Conservation (phyloP, 2,888 invertebrate genomes). For the Meiosimyza decipiens region DNA sequence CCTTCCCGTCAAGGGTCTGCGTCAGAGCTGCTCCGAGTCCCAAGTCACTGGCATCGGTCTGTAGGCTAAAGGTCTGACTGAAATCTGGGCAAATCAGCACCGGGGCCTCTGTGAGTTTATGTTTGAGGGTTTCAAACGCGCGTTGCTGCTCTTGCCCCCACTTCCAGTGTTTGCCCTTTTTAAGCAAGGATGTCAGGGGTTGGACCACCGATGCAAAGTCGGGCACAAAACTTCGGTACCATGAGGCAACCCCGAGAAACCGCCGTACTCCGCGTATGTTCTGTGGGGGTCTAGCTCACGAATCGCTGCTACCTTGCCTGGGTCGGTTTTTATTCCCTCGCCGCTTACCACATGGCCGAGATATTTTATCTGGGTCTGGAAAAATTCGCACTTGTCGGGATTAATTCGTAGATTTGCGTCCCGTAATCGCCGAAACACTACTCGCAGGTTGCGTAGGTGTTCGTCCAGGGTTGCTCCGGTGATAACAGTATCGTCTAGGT, state of each 20-base stretch:
- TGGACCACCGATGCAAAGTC: constrained; percentile 17
- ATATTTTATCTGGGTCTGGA: constrained; percentile 21
- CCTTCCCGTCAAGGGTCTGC: neutral
- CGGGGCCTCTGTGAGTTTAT: constrained; percentile 11
- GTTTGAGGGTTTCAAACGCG: constrained; percentile 18
- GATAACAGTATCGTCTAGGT: constrained; percentile 30
- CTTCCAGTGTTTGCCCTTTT: constrained; percentile 31
- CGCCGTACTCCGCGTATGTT: too few species aligned
- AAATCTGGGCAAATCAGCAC: constrained; percentile 24
- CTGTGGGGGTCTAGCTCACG: too few species aligned
- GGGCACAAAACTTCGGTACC: constrained; percentile 38
- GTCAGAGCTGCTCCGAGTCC: constrained; percentile 32
- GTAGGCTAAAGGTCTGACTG: constrained; percentile 12
- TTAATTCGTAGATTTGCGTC: constrained; percentile 19
- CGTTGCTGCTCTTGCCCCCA: constrained; percentile 32
- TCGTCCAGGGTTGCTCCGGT: neutral
- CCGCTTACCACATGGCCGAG: constrained; percentile 33
- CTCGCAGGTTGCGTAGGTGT: too few species aligned
- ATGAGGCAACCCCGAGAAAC: neutral
- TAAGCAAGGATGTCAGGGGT: constrained; percentile 30
- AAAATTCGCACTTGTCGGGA: constrained; percentile 24
- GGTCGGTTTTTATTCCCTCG: constrained; percentile 30
- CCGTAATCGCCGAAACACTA: neutral
- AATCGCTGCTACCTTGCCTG: constrained; percentile 32
- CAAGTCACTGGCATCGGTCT: constrained; percentile 32